phyloP scores from a whole-genome alignment of 2,797 vertebrate genomes.

The Bradypodion pumilum region DNA sequence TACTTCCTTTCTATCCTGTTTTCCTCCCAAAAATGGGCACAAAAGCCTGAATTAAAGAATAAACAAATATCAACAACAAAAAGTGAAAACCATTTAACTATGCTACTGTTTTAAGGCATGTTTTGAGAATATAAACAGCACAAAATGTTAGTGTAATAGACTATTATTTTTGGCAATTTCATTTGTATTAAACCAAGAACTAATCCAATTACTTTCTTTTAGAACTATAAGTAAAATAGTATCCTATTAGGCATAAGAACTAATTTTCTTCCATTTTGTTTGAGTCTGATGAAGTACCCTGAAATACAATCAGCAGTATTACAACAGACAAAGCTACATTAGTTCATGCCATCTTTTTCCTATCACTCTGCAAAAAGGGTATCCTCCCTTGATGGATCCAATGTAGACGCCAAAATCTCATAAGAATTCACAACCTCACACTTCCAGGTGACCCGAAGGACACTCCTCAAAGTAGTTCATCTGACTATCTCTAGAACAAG shows the following conservation, averaged over 20 bases:
- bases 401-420: neutral
- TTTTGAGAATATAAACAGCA: neutral
- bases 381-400: neutral
- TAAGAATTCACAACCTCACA: neutral
- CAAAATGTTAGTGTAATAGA: neutral
- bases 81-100: neutral
- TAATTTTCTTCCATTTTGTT: neutral
- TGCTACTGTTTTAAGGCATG: too few species aligned
- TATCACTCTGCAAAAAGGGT: neutral
- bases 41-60: neutral
- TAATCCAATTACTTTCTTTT: too few species aligned
- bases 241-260: too few species aligned
- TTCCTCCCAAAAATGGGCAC: neutral
- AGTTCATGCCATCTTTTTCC: neutral
- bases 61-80: neutral
- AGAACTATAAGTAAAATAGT: too few species aligned
- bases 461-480: neutral
- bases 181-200: too few species aligned
- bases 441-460: neutral
- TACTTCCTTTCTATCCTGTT: neutral
- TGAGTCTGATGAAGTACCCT: neutral
- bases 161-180: too few species aligned
- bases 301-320: neutral
- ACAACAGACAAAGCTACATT: neutral
- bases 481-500: neutral